Evolutionary conservation across 2,888 invertebrate genomes (phyloP).

Genomic region (Adelphocoris suturalis): DNA sequence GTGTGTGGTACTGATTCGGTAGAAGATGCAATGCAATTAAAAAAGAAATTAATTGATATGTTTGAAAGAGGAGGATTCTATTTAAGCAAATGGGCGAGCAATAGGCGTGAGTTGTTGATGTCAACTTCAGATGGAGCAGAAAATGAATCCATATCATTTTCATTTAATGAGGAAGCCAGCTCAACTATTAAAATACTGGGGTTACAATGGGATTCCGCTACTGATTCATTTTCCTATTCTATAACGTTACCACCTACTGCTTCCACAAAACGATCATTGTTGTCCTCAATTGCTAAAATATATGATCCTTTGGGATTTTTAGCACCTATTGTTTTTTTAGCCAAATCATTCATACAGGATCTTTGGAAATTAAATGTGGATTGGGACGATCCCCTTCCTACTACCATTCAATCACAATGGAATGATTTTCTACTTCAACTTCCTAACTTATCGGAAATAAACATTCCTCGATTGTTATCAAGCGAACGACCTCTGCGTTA

Average conservation of each 20-base stretch:
- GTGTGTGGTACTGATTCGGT: neutral
- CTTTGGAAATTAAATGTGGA: constrained; percentile 21
- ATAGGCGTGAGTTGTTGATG: no score
- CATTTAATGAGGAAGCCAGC: no score
- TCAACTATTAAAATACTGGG: constrained; percentile 26
- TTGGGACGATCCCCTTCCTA: constrained; percentile 40
- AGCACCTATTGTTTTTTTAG: constrained; percentile 5
- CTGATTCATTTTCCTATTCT: constrained; percentile 20
- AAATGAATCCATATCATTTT: no score
- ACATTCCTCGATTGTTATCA: neutral
- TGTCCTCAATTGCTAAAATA: constrained; percentile 25
- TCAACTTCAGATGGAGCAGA: no score
- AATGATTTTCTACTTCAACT: neutral
- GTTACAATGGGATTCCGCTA: constrained; percentile 4
- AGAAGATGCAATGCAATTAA: constrained; percentile 13
- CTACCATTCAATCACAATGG: neutral
- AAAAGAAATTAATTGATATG: neutral
- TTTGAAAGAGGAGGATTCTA: no score
- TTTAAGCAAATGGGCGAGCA: no score
- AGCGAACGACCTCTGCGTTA: no score
- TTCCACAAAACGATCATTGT: constrained; percentile 20
- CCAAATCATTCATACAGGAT: neutral
- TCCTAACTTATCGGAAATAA: neutral
- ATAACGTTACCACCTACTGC: neutral
- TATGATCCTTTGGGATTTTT: constrained; percentile 49